Percentiles rank a stretch among this genome's conserved stretches.
These are phyloP conservation scores for Bombylius discolor DNA, from an alignment of 2,888 invertebrate species.

Conservation along the genomic window DNA sequence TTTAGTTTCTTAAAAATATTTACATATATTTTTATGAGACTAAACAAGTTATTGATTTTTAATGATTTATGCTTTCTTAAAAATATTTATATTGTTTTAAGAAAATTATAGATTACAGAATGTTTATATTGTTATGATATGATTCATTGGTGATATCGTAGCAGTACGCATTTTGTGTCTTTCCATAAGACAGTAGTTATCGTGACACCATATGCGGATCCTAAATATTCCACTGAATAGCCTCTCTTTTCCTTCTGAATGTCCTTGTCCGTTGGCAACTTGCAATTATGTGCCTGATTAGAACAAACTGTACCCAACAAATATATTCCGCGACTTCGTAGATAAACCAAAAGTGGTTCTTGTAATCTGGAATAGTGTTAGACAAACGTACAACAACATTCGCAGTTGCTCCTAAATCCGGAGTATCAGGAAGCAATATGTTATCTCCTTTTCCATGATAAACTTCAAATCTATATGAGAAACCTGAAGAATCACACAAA, in stretches of 20 bases:
- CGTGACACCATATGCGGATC: conserved; percentile 12
- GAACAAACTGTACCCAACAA: conserved; percentile 11
- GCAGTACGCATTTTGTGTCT: conserved; percentile 25
- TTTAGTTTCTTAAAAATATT: too few species aligned
- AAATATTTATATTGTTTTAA: too few species aligned
- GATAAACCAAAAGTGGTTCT: conserved; percentile 8
- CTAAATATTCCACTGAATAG: conserved; percentile 9
- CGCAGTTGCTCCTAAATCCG: conserved; percentile 11
- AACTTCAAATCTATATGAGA: conserved; percentile 10
- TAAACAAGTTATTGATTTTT: too few species aligned
- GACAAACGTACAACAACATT: conserved; percentile 7
- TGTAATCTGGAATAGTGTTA: conserved; percentile 4
- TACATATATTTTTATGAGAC: too few species aligned
- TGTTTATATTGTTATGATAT: too few species aligned
- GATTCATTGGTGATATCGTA: too few species aligned
- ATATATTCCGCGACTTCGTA: conserved; percentile 5
- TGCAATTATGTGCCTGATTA: conserved; percentile 12
- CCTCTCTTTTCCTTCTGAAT: conserved; percentile 1
- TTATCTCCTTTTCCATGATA: conserved; percentile 10
- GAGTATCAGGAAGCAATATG: conserved; percentile 5
- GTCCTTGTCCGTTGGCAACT: conserved; percentile 4
- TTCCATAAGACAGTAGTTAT: conserved; percentile 21
- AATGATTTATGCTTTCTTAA: too few species aligned
- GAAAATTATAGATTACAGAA: too few species aligned
- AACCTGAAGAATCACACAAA: conserved; percentile 9